Conservation (phyloP, 2,888 invertebrate genomes). For the Leucophenga maculata region DNA sequence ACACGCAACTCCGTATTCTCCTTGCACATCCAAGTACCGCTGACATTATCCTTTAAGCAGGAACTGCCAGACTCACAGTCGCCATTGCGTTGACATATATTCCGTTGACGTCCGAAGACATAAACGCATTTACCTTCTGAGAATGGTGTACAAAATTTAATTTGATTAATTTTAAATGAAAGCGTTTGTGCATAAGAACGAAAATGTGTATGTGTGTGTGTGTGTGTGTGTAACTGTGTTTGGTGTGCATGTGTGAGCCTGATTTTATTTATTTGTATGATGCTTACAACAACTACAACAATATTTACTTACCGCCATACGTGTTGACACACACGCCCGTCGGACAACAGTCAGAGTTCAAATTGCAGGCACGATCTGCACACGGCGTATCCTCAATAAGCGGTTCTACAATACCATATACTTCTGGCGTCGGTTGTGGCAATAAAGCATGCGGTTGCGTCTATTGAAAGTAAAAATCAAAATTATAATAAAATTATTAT, state of each 20-base stretch:
- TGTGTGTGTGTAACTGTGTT: not conserved
- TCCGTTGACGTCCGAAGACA: slow-evolving; percentile 83
- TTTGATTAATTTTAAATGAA: not conserved
- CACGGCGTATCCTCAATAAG: slow-evolving; percentile 81
- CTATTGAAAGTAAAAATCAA: not conserved
- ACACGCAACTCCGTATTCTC: slow-evolving; percentile 73
- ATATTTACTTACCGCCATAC: slow-evolving; percentile 70
- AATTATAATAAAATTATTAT: too few relatives aligned
- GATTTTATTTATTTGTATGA: too few relatives aligned
- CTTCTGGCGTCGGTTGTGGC: slow-evolving; percentile 51
- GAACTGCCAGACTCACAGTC: slow-evolving; percentile 89
- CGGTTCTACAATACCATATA: slow-evolving; percentile 71
- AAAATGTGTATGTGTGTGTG: not conserved
- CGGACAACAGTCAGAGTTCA: slow-evolving; percentile 88
- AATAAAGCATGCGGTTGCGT: slow-evolving; percentile 30
- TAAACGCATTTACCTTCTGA: slow-evolving; percentile 78
- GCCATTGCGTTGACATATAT: slow-evolving; percentile 85
- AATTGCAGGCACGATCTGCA: slow-evolving; percentile 82
- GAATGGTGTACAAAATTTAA: slow-evolving; percentile 15
- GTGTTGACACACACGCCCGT: slow-evolving; percentile 79
- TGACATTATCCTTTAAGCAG: slow-evolving; percentile 76
- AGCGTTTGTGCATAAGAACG: not conserved
- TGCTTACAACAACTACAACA: not conserved
- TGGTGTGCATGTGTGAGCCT: not conserved
- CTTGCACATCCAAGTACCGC: slow-evolving; percentile 81